These are phyloP conservation scores for Oreocharis arfaki DNA, from an alignment of 2,113 vertebrate genomes.

Conservation along the genomic window DNA sequence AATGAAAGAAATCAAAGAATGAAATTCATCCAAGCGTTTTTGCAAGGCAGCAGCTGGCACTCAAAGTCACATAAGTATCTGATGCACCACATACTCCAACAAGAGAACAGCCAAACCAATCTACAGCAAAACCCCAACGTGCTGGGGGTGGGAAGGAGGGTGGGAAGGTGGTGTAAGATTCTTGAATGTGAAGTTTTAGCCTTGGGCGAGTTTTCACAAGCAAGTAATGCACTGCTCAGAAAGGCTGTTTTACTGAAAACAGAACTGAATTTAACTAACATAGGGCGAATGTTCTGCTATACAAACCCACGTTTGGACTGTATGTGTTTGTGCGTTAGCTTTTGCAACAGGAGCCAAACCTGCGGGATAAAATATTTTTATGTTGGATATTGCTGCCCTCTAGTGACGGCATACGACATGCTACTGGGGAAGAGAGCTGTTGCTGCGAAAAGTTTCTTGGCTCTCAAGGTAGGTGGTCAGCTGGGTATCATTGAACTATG, in stretches of 20 bases:
- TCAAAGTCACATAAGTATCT: background rate
- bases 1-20: background rate
- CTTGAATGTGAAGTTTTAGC: background rate
- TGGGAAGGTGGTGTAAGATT: background rate
- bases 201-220: background rate
- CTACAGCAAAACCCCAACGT: background rate
- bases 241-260: background rate
- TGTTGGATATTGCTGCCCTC: conserved; percentile 67
- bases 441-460: background rate
- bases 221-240: background rate
- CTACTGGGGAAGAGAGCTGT: background rate
- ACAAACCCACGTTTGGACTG: conserved; percentile 38
- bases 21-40: background rate
- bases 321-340: background rate
- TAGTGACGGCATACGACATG: background rate
- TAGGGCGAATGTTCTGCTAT: background rate
- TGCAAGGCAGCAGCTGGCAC: background rate
- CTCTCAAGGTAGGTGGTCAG: background rate
- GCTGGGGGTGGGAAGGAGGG: too few relatives aligned
- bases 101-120: background rate
- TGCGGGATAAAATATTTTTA: background rate
- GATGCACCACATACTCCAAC: background rate
- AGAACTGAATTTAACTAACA: conserved; percentile 19
- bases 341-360: background rate
- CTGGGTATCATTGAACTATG: background rate